phyloP scores from a whole-genome alignment of 1,140 invertebrate genomes.

The Brevipalpus yothersi region DNA sequence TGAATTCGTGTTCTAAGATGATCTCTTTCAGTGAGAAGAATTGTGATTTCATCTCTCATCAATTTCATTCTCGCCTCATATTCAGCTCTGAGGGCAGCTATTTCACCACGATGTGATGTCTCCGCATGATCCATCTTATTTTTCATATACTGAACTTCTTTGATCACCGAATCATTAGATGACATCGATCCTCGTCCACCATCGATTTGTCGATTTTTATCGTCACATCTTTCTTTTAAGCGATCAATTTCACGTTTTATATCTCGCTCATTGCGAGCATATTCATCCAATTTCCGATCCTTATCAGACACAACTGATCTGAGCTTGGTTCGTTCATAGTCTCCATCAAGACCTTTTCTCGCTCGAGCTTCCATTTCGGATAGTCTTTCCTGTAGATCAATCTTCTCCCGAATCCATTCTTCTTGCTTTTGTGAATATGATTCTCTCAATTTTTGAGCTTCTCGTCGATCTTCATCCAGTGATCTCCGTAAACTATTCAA shows the following conservation, averaged over 20 bases:
- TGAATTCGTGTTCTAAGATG: slow-evolving; percentile 14
- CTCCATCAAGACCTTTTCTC: slow-evolving; percentile 19
- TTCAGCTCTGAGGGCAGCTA: slow-evolving; percentile 55
- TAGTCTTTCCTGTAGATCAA: slow-evolving; percentile 34
- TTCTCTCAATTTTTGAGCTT: slow-evolving; percentile 39
- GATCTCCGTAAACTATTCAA: slow-evolving; percentile 24
- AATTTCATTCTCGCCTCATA: slow-evolving; percentile 65
- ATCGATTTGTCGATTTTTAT: slow-evolving; percentile 31
- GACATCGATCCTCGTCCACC: slow-evolving; percentile 1
- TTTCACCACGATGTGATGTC: slow-evolving; percentile 50
- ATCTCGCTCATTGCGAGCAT: slow-evolving; percentile 42
- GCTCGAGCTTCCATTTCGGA: slow-evolving; percentile 18
- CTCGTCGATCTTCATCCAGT: slow-evolving; percentile 30
- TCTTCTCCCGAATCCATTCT: slow-evolving; percentile 45
- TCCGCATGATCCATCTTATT: slow-evolving; percentile 42
- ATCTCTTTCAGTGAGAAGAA: slow-evolving; percentile 34
- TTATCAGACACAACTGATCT: slow-evolving; percentile 43
- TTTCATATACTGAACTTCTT: slow-evolving; percentile 24
- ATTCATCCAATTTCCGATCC: slow-evolving; percentile 39
- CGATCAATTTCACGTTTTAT: slow-evolving; percentile 40
- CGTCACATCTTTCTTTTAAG: slow-evolving; percentile 46
- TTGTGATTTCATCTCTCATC: slow-evolving; percentile 52
- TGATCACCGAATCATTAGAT: slow-evolving; percentile 11
- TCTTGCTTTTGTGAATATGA: slow-evolving; percentile 33
- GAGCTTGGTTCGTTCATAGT: slow-evolving; percentile 36